A percentile compares a stretch with the other conserved stretches of the same genome.
Evolutionary conservation across 2,888 invertebrate genomes (phyloP).

Genomic region (Trichopria drosophilae): DNA sequence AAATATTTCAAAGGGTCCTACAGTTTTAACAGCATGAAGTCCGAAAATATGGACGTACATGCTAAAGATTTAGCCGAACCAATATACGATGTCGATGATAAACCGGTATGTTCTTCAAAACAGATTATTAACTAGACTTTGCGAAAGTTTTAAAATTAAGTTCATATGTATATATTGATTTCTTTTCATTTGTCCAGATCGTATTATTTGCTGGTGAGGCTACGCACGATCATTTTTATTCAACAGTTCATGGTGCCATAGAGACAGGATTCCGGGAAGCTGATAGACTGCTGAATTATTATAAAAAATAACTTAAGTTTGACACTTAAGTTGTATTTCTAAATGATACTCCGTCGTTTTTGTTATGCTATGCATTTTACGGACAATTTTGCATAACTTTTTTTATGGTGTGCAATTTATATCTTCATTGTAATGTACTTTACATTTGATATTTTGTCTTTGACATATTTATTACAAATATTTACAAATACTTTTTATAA

Average conservation of each 20-base stretch:
- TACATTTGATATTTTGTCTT: no score
- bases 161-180: conserved; percentile 11
- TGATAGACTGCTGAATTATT: conserved; percentile 60
- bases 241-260: conserved; percentile 73
- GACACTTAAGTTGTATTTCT: no score
- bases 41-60: conserved; percentile 61
- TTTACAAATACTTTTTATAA: no score
- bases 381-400: no score
- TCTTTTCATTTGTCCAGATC: conserved; percentile 54
- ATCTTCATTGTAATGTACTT: no score
- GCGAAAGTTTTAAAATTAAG: conserved; percentile 8
- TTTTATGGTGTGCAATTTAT: no score
- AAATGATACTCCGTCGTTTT: no score
- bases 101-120: no score
- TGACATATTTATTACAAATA: no score
- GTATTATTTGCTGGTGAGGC: conserved; percentile 73
- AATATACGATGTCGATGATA: conserved; percentile 58
- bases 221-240: conserved; percentile 67
- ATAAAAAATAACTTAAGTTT: no score
- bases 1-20: conserved; percentile 74
- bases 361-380: no score
- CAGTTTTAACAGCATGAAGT: conserved; percentile 63
- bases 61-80: conserved; percentile 65
- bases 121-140: conserved; percentile 1
- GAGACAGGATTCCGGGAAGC: conserved; percentile 77